Conservation (phyloP, 2,113 vertebrate genomes). For the Dendropsophus ebraccatus region DNA sequence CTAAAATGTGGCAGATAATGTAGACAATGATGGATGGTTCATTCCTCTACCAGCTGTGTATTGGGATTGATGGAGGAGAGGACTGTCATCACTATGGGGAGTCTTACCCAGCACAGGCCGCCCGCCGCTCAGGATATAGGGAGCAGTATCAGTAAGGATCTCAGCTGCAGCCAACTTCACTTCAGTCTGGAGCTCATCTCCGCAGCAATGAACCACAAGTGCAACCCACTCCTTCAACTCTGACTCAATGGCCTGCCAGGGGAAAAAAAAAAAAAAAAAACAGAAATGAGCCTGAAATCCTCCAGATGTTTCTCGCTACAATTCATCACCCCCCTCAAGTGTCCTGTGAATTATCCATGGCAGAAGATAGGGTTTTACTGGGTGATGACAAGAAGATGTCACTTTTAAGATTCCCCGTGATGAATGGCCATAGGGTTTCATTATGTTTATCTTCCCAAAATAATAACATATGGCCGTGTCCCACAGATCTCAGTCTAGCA, state of each 20-base stretch:
- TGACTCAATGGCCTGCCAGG: conserved; percentile 48
- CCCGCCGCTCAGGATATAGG: conserved; percentile 75
- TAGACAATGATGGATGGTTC: background rate
- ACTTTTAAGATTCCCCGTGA: background rate
- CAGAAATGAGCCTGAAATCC: conserved; percentile 52
- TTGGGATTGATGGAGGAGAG: background rate
- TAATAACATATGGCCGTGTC: background rate
- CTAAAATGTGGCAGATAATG: background rate
- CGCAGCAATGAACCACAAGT: conserved; percentile 79
- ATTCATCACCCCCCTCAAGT: background rate
- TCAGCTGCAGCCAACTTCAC: conserved; percentile 82
- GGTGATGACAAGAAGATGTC: background rate
- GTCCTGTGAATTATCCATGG: background rate
- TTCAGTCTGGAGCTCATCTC: conserved; percentile 81
- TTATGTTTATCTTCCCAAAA: conserved; percentile 17
- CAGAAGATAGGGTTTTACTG: background rate
- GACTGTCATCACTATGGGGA: background rate
- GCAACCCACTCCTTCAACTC: conserved; percentile 78
- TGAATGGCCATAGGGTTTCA: background rate
- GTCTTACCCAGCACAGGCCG: conserved; percentile 81
- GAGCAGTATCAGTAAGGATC: conserved; percentile 76
- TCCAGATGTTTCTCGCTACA: background rate
- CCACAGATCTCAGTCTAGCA: background rate
- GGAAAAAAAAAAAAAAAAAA: conserved; percentile 64
- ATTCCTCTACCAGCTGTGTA: background rate